phyloP scores from a whole-genome alignment of 2,113 vertebrate species.

The Monopterus albus region DNA sequence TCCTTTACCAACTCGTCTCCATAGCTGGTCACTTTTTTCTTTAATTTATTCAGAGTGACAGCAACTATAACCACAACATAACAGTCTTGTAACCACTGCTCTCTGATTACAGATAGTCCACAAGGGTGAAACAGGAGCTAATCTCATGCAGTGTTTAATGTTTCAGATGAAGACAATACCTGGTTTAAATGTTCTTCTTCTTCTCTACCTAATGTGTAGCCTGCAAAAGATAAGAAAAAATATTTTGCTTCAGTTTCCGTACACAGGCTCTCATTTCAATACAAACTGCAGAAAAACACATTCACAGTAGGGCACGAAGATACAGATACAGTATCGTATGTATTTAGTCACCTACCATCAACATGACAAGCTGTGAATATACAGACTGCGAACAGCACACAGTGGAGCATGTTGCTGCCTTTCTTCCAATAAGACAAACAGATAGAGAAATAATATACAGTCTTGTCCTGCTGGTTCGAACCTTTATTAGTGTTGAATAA shows the following conservation, averaged over 20 bases:
- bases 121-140: too few relatives aligned
- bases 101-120: too few relatives aligned
- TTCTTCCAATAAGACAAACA: neutral
- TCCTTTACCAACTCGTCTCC: too few relatives aligned
- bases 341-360: neutral
- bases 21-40: too few relatives aligned
- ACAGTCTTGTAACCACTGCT: too few relatives aligned
- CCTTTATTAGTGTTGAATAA: neutral
- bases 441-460: neutral
- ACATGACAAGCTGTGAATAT: neutral
- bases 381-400: neutral
- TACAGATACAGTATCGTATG: neutral
- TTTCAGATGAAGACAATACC: conserved; percentile 13
- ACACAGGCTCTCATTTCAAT: too few relatives aligned
- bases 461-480: rapidly evolving
- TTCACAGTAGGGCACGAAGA: neutral
- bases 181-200: neutral
- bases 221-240: conserved; percentile 1
- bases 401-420: neutral
- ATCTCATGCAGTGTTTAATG: too few relatives aligned
- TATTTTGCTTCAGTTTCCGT: too few relatives aligned
- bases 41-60: too few relatives aligned
- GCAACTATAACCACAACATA: too few relatives aligned
- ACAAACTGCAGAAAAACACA: neutral
- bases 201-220: neutral